These are phyloP conservation scores for Mellilla xanthometata DNA, from an alignment of 2,888 invertebrate species.

Conservation along the genomic window DNA sequence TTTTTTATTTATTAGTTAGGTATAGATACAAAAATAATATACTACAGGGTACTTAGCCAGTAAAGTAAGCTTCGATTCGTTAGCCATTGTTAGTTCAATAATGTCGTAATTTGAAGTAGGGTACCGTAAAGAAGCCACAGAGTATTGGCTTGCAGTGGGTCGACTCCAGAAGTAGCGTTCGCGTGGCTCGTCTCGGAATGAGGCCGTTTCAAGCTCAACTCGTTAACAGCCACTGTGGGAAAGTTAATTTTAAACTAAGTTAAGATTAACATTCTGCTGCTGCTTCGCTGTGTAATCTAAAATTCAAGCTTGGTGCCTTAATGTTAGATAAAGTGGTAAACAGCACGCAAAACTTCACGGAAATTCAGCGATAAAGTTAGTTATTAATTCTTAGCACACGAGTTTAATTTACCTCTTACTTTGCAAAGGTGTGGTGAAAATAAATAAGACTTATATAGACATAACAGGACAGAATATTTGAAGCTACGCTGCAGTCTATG, in stretches of 20 bases:
- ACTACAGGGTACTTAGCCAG: conserved; percentile 8
- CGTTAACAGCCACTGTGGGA: conserved; percentile 71
- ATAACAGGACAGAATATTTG: no score
- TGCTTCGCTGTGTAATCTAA: not conserved
- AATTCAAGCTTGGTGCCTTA: not conserved
- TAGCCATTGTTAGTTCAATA: conserved; percentile 12
- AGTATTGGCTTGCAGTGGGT: conserved; percentile 35
- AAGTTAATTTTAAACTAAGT: conserved; percentile 18
- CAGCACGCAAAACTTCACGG: not conserved
- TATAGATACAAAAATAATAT: conserved; percentile 11
- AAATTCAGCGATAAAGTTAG: no score
- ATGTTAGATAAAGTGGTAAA: conserved; percentile 1
- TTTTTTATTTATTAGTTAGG: conserved; percentile 11
- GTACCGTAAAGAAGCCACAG: conserved; percentile 42
- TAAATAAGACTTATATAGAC: no score
- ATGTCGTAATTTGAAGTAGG: conserved; percentile 29
- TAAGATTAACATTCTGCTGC: conserved; percentile 8
- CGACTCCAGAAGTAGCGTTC: conserved; percentile 44
- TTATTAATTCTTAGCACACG: no score
- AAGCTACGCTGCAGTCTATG: no score
- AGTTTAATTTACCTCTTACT: no score
- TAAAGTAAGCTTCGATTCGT: conserved; percentile 13
- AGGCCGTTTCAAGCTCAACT: conserved; percentile 68
- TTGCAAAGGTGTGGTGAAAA: no score
- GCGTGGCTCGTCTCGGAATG: conserved; percentile 60